Base-by-base conservation (phyloP, 2,113 vertebrate species). In the Paralichthys olivaceus region DNA sequence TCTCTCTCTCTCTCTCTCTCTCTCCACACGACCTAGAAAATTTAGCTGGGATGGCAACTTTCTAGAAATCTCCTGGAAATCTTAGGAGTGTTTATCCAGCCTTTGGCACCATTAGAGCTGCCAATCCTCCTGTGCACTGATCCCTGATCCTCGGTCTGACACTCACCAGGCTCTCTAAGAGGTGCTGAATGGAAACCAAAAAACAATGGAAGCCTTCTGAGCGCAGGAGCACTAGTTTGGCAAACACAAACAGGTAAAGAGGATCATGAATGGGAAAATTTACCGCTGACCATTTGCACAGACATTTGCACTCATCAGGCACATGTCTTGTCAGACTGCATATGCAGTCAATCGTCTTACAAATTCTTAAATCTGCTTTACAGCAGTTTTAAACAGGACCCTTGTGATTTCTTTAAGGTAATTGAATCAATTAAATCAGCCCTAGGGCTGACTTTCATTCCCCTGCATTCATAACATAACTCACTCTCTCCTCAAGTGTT, bases 41-140 rank as follows among this genome's bases (percentile, higher is more conserved):
- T 78, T 59, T 79, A 55, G 76, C 82, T 69, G 9, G 45, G 64
- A 78, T 70, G 63, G 81, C 84, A 85, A 82, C 40, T 75, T 87
- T 89, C 14, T 25, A 51, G 73, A 89, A 90, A 86, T 77, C 75
- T 71, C 71, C 25, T 32, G 12, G 67, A 85, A 87, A 85, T 85
- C 81, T 80, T 34, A 55, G 66, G 26, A 78, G 66, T 89, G 77
- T 90, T 91, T 81, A 90, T 90, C 81, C 86, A 80, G 78, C 34
- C 53, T 82, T 81, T 87, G 81, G 89, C 81, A 80, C 62, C n/a
- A 73, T 75, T 77, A 58, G 57, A 73, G 43, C 83, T 69, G 75
- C 72, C 81, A 87, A 66, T 74, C 75, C 81, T 73, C 26, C 71
- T 54, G 56, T 63, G 76, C 5, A 2, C 77, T 84, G 80, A 89